Conservation (phyloP, 2,888 invertebrate species). For the Calameuta idolon region DNA sequence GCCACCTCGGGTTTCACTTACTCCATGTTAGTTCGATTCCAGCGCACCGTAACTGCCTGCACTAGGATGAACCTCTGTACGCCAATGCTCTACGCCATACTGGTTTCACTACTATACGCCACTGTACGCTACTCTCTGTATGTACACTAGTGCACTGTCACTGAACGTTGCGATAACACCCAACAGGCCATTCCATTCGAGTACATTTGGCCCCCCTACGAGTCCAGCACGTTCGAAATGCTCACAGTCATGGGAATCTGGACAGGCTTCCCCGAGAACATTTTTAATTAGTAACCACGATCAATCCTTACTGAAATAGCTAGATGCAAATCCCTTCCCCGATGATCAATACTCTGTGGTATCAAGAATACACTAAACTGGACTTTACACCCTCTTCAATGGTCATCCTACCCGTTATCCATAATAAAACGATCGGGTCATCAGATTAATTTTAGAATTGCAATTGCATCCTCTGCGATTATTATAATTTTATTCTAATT, state of each 20-base stretch:
- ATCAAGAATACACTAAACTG: not conserved
- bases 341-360: not conserved
- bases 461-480: not conserved
- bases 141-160: not conserved
- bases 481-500: not conserved
- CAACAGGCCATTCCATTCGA: not conserved
- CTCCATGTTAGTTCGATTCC: slow-evolving; percentile 49
- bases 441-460: not conserved
- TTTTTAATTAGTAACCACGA: not conserved
- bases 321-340: not conserved
- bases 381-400: not conserved
- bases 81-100: not conserved
- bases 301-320: not conserved
- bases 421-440: not conserved
- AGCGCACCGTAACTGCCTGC: slow-evolving; percentile 33
- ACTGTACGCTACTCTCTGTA: not conserved
- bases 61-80: not conserved
- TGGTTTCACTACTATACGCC: not conserved
- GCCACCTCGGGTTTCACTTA: slow-evolving; percentile 49
- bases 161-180: not conserved
- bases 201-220: not conserved
- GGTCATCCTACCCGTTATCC: not conserved
- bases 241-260: not conserved
- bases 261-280: not conserved
- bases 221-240: not conserved